Percentiles rank a stretch among this genome's conserved stretches.
phyloP scores from a whole-genome alignment of 2,113 vertebrate species.

The Amia ocellicauda region DNA sequence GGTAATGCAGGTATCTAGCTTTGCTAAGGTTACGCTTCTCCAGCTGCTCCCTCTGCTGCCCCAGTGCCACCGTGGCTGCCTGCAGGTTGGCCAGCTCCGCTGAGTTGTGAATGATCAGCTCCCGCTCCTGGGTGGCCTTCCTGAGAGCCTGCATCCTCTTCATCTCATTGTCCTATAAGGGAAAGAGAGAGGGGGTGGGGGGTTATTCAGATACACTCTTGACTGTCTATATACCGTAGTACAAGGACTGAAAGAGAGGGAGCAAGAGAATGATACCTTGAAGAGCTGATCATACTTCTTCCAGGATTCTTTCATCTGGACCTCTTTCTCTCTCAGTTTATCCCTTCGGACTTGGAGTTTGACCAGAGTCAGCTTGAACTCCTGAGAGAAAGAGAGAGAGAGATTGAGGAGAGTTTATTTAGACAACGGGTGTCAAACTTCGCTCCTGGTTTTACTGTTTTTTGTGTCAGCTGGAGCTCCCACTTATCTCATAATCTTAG shows the following conservation, averaged over 20 bases:
- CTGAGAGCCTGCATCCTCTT: slow-evolving; percentile 34
- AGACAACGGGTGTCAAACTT: not conserved
- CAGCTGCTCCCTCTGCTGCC: slow-evolving; percentile 35
- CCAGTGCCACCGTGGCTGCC: slow-evolving; percentile 40
- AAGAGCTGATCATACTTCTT: slow-evolving; percentile 28
- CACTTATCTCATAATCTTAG: no score
- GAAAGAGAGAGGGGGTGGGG: not conserved
- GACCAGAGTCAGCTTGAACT: slow-evolving; percentile 12
- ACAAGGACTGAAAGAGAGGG: not conserved
- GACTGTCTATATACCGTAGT: not conserved
- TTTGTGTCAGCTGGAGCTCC: not conserved
- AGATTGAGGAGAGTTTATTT: not conserved
- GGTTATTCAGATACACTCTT: not conserved
- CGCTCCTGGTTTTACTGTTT: not conserved
- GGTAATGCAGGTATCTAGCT: slow-evolving; percentile 41
- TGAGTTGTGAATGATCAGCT: slow-evolving; percentile 15
- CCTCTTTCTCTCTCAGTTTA: slow-evolving; percentile 20
- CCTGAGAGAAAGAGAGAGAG: not conserved
- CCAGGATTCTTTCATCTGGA: slow-evolving; percentile 15
- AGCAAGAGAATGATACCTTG: slow-evolving; percentile 17
- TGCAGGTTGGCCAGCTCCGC: slow-evolving; percentile 28
- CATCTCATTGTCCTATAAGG: slow-evolving; percentile 53
- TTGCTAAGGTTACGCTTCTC: slow-evolving; percentile 35
- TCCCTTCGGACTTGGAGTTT: slow-evolving; percentile 6
- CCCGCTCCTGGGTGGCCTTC: slow-evolving; percentile 2